Percentiles rank a stretch among this genome's conserved stretches.
phyloP scores from a whole-genome alignment of 1,140 invertebrate genomes.

The Aphidius gifuensis region DNA sequence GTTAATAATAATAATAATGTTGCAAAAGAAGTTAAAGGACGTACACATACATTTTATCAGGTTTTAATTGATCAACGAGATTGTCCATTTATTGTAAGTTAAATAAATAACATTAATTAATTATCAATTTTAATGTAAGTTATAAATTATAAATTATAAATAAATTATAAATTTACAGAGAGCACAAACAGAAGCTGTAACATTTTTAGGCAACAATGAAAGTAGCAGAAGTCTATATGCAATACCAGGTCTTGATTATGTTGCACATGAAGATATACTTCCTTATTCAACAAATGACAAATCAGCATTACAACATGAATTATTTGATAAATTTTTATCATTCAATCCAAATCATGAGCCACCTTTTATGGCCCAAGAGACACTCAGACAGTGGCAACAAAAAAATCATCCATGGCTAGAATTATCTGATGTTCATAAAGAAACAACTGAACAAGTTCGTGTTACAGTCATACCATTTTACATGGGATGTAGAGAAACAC shows the following conservation, averaged over 20 bases:
- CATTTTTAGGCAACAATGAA: conserved; percentile 95
- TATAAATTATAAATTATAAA: neutral
- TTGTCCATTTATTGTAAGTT: conserved; percentile 80
- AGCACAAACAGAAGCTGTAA: conserved; percentile 94
- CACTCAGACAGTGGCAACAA: conserved; percentile 91
- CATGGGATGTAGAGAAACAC: conserved; percentile 88
- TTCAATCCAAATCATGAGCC: conserved; percentile 81
- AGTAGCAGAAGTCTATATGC: conserved; percentile 90
- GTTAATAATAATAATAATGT: conserved; percentile 56
- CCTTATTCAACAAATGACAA: conserved; percentile 81
- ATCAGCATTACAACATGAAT: conserved; percentile 85
- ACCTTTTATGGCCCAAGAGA: conserved; percentile 84
- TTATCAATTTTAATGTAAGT: neutral
- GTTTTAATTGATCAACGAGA: conserved; percentile 94
- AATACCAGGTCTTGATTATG: conserved; percentile 94
- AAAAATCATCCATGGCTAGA: conserved; percentile 97
- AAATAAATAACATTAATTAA: conserved; percentile 13
- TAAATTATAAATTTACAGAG: conserved; percentile 60
- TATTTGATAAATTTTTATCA: conserved; percentile 93
- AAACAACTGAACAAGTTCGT: conserved; percentile 92
- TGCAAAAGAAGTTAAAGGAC: conserved; percentile 85
- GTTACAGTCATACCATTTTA: conserved; percentile 98
- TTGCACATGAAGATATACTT: conserved; percentile 92
- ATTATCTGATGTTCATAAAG: conserved; percentile 94
- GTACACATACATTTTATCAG: conserved; percentile 94